Evolutionary conservation across 2,113 vertebrate genomes (phyloP).

Genomic region (Chaetodon trifascialis): DNA sequence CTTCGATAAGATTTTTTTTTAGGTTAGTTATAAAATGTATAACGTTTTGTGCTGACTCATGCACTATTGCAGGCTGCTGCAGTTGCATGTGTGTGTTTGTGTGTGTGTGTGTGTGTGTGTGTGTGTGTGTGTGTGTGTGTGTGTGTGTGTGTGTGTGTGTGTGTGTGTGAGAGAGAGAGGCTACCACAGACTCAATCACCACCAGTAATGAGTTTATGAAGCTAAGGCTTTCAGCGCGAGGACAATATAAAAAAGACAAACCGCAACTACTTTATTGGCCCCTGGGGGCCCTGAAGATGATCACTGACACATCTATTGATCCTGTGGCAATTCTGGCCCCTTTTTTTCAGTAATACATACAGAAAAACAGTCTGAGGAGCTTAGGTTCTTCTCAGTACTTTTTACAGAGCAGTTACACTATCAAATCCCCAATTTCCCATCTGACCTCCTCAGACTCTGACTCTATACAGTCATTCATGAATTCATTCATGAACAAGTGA

Average conservation of each 20-base stretch:
- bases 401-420: not conserved
- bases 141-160: too few species aligned
- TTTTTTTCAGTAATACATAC: not conserved
- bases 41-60: slow-evolving; percentile 47
- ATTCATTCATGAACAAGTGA: slow-evolving; percentile 3
- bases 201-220: slow-evolving; percentile 22
- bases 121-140: slow-evolving; percentile 1
- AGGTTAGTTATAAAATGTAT: slow-evolving; percentile 21
- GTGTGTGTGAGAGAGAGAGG: not conserved
- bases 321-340: not conserved
- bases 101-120: not conserved
- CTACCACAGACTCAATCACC: not conserved
- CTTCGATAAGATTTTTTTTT: slow-evolving; percentile 20
- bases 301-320: slow-evolving; percentile 26
- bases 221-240: not conserved
- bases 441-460: not conserved
- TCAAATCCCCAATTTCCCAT: not conserved
- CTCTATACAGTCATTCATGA: not conserved
- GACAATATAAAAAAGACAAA: slow-evolving; percentile 11
- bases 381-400: not conserved
- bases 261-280: not conserved
- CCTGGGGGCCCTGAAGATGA: not conserved
- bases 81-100: slow-evolving; percentile 1
- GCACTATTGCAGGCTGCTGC: slow-evolving; percentile 19
- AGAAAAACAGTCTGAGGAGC: not conserved